Evolutionary conservation across 2,888 invertebrate species (phyloP).

Genomic region (Tridacna crocea): DNA sequence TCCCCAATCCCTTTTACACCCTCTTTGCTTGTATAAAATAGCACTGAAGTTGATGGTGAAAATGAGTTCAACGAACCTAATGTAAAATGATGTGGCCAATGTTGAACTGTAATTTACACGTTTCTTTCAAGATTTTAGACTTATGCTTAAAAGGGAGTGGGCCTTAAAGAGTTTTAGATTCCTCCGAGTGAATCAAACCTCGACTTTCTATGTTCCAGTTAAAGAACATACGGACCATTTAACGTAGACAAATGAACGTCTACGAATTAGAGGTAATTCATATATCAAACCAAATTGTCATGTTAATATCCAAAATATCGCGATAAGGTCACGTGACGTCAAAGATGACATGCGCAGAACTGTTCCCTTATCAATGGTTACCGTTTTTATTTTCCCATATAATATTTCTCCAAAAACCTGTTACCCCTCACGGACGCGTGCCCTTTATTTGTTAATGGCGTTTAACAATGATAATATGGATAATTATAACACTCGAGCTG

Average conservation of each 20-base stretch:
- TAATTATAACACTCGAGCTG: constrained; percentile 59
- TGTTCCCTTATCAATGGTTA: constrained; percentile 20
- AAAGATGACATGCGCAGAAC: constrained; percentile 29
- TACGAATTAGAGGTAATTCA: constrained; percentile 6
- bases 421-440: constrained; percentile 61
- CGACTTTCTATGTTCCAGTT: background rate
- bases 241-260: background rate
- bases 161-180: no score
- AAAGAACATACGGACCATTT: constrained; percentile 3
- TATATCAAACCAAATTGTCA: constrained; percentile 56
- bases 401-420: constrained; percentile 50
- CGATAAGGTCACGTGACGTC: constrained; percentile 38
- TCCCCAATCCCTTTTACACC: no score
- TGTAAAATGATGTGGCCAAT: no score
- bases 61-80: no score
- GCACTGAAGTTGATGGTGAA: no score
- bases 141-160: no score
- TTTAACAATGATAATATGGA: constrained; percentile 60
- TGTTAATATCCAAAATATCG: constrained; percentile 45
- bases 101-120: no score
- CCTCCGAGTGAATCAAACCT: no score
- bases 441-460: constrained; percentile 55
- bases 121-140: no score
- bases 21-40: no score
- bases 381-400: constrained; percentile 27